phyloP scores from a whole-genome alignment of 2,797 vertebrate genomes.

The Sternotherus odoratus region DNA sequence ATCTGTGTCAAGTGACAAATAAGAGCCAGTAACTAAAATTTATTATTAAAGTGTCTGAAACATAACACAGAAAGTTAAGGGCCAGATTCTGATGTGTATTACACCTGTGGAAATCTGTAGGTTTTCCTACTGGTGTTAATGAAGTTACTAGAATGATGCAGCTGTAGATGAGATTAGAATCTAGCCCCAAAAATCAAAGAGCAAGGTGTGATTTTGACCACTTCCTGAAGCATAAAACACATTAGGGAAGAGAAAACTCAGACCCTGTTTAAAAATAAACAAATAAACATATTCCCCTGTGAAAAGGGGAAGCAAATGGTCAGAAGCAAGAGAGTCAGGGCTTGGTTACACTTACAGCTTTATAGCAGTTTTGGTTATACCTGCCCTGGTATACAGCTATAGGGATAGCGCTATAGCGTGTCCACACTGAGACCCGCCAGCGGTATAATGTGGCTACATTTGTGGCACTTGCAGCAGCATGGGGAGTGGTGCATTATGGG shows the following conservation, averaged over 20 bases:
- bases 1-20: neutral
- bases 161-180: neutral
- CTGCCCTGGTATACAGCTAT: too few relatives aligned
- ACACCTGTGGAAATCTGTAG: neutral
- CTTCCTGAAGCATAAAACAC: slow-evolving; percentile 4
- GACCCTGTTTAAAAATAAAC: neutral
- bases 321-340: neutral
- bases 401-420: too few relatives aligned
- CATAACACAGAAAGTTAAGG: neutral
- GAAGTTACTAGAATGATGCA: neutral
- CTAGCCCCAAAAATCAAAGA: neutral
- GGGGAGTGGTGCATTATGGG: too few relatives aligned
- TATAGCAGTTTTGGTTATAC: too few relatives aligned
- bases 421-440: too few relatives aligned
- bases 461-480: too few relatives aligned
- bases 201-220: slow-evolving; percentile 3
- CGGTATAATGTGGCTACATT: too few relatives aligned
- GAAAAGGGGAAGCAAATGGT: fast-evolving
- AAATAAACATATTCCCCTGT: neutral
- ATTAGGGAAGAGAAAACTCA: neutral
- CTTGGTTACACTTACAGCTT: too few relatives aligned
- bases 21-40: neutral
- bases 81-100: neutral
- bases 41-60: neutral
- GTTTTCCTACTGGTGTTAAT: neutral